Percentiles rank a stretch among this genome's conserved stretches.
Conservation (phyloP, 2,888 invertebrate species). For the Cybosia mesomella region DNA sequence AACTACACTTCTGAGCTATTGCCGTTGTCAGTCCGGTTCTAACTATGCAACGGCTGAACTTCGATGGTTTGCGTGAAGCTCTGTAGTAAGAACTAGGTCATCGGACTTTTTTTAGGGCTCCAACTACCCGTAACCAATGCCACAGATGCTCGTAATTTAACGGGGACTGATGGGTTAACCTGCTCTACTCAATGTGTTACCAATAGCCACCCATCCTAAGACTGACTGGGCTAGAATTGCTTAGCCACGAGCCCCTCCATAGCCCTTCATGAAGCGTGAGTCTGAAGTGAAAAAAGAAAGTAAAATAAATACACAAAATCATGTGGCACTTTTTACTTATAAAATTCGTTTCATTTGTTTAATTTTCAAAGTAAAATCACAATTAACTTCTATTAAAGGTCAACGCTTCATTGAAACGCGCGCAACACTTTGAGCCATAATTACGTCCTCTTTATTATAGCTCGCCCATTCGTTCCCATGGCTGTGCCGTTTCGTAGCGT, state of each 20-base stretch:
- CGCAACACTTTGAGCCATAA: constrained; percentile 23
- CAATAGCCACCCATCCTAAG: too few relatives aligned
- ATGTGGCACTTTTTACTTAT: neutral
- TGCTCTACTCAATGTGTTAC: too few relatives aligned
- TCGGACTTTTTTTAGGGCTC: too few relatives aligned
- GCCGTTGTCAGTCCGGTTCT: too few relatives aligned
- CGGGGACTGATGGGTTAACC: too few relatives aligned
- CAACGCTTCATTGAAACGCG: constrained; percentile 16
- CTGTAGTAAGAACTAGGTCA: too few relatives aligned
- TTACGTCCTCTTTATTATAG: constrained; percentile 24
- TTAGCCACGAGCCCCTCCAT: neutral
- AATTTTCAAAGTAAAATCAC: neutral
- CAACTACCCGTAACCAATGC: too few relatives aligned
- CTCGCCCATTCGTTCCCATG: constrained; percentile 26
- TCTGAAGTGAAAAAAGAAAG: neutral
- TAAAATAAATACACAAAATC: neutral
- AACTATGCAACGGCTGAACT: too few relatives aligned
- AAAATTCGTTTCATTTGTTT: neutral
- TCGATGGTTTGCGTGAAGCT: too few relatives aligned
- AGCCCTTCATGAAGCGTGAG: neutral
- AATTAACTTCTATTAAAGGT: constrained; percentile 1
- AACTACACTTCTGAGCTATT: too few relatives aligned
- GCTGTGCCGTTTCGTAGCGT: constrained; percentile 17
- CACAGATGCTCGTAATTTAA: too few relatives aligned
- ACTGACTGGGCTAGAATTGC: too few relatives aligned